Evolutionary conservation across 2,113 vertebrate species (phyloP).

Genomic region (Atrichornis clamosus): DNA sequence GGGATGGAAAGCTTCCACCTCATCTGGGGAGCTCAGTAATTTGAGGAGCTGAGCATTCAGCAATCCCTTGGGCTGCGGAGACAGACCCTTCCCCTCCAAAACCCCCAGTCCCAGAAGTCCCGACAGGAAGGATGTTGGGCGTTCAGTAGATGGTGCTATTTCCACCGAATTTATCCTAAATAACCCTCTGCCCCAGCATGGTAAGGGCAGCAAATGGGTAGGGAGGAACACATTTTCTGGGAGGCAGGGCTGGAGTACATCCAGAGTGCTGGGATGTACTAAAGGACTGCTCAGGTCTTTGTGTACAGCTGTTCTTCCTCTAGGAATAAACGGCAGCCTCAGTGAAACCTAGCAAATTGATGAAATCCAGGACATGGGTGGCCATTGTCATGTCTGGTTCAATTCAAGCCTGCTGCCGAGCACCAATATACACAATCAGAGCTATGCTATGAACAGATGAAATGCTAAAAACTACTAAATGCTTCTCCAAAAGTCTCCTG

Average conservation of each 20-base stretch:
- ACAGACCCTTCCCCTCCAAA: neutral
- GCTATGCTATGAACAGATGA: neutral
- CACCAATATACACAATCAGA: neutral
- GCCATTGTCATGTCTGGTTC: neutral
- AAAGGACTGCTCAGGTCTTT: neutral
- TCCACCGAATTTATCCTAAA: neutral
- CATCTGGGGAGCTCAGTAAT: neutral
- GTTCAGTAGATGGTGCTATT: constrained; percentile 41
- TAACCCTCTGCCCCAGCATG: neutral
- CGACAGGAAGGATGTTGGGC: neutral
- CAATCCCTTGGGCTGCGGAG: neutral
- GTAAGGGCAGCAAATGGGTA: neutral
- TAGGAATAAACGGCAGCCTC: neutral
- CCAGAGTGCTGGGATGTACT: accelerated
- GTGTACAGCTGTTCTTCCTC: neutral
- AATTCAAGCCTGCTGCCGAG: neutral
- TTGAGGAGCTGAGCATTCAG: neutral
- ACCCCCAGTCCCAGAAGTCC: neutral
- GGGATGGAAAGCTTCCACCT: neutral
- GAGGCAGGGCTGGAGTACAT: neutral
- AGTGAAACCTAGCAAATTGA: neutral
- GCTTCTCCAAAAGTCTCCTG: neutral
- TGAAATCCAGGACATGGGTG: neutral
- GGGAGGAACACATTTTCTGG: neutral
- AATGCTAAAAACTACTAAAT: neutral